These are phyloP conservation scores for Phymanthus crucifer DNA, from an alignment of 92 coral and sea anemone species.

Conservation along the genomic window DNA sequence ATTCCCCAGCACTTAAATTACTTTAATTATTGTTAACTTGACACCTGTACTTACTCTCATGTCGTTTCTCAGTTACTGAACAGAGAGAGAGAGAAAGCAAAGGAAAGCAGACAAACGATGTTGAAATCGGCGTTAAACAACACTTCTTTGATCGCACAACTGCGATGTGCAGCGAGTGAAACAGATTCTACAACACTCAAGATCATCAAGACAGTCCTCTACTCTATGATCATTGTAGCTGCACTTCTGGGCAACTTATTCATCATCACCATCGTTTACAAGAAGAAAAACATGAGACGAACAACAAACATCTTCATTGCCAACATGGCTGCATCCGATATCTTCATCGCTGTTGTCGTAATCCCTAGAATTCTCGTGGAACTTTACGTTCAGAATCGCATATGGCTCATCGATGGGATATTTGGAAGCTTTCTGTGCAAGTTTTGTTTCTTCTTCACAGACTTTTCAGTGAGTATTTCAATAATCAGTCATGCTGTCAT, in stretches of 20 bases:
- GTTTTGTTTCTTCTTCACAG: slow-evolving; percentile 3
- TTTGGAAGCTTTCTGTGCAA: slow-evolving; percentile 37
- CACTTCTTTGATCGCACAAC: neutral
- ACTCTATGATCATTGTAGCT: slow-evolving; percentile 17
- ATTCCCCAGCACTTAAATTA: too few species aligned
- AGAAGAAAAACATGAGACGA: slow-evolving; percentile 26
- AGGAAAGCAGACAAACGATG: neutral
- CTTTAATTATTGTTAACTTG: too few species aligned
- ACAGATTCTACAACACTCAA: slow-evolving; percentile 33
- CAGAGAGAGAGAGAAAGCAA: too few species aligned
- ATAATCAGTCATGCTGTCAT: slow-evolving; percentile 32
- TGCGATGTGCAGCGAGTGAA: slow-evolving; percentile 11
- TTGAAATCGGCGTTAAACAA: neutral
- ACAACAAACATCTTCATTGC: slow-evolving; percentile 37
- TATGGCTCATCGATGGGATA: slow-evolving; percentile 31
- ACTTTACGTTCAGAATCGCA: slow-evolving; percentile 16
- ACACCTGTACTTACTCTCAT: too few species aligned
- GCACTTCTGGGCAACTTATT: slow-evolving; percentile 27
- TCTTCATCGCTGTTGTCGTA: slow-evolving; percentile 12
- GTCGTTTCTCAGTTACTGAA: too few species aligned
- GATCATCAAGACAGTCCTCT: slow-evolving; percentile 22
- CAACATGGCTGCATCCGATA: slow-evolving; percentile 45
- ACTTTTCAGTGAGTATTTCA: slow-evolving; percentile 21
- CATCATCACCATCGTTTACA: slow-evolving; percentile 23
- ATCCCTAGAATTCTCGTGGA: slow-evolving; percentile 25